Conservation (phyloP, 2,888 invertebrate genomes). For the Apantesis nais region DNA sequence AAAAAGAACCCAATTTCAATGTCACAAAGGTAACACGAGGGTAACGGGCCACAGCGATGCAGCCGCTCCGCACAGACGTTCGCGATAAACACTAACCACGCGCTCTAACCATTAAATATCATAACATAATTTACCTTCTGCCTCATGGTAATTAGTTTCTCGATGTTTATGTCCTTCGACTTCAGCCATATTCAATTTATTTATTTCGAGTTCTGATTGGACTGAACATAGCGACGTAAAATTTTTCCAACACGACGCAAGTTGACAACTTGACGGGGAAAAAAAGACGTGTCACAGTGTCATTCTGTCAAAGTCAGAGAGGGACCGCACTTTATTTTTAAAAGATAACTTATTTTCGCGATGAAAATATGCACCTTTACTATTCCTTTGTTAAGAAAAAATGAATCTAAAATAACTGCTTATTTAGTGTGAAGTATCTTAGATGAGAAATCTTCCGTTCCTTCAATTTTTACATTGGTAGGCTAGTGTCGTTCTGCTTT, state of each 20-base stretch:
- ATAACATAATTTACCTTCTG: constrained; percentile 83
- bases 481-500: neutral
- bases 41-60: constrained; percentile 65
- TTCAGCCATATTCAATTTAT: constrained; percentile 85
- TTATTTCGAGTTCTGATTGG: constrained; percentile 81
- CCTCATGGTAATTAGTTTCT: constrained; percentile 80
- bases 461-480: neutral
- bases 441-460: too few species aligned
- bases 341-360: constrained; percentile 20
- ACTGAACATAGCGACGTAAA: constrained; percentile 83
- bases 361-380: constrained; percentile 17
- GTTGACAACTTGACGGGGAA: constrained; percentile 67
- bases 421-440: neutral
- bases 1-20: constrained; percentile 85
- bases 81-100: constrained; percentile 72
- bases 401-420: neutral
- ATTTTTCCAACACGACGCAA: constrained; percentile 83
- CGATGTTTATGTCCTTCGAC: constrained; percentile 81
- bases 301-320: constrained; percentile 54
- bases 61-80: constrained; percentile 62
- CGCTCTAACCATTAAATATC: constrained; percentile 76
- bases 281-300: constrained; percentile 71
- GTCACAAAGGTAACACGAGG: constrained; percentile 83
- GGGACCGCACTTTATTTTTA: constrained; percentile 8
- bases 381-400: neutral